Conservation (phyloP, 1,140 invertebrate species). For the Dendrolimus punctatus region DNA sequence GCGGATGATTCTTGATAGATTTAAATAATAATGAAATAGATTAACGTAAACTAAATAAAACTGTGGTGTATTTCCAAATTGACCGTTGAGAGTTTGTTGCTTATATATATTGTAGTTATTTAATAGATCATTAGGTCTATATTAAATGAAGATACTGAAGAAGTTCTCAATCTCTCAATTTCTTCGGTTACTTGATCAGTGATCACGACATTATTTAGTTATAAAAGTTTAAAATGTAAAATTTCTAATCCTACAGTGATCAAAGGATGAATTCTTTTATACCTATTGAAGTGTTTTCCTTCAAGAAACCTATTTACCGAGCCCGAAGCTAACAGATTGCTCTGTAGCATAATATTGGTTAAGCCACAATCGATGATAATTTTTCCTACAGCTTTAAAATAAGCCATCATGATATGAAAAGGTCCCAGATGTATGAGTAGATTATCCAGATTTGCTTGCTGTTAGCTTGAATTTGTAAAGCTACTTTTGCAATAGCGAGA, state of each 20-base stretch:
- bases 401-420: too few species aligned
- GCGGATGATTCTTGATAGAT: conserved; percentile 25
- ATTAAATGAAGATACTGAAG: conserved; percentile 11
- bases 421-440: conserved; percentile 65
- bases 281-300: conserved; percentile 66
- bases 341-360: conserved; percentile 50
- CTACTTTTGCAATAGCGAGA: conserved; percentile 51
- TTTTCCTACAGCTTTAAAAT: too few species aligned
- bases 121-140: conserved; percentile 17
- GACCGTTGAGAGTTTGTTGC: conserved; percentile 18
- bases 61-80: conserved; percentile 21
- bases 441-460: conserved; percentile 41
- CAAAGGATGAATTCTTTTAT: conserved; percentile 61
- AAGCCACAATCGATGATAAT: conserved; percentile 57
- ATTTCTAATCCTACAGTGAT: conserved; percentile 51
- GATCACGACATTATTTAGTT: conserved; percentile 13
- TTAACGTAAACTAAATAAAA: conserved; percentile 41
- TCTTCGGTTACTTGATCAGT: conserved; percentile 11
- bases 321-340: conserved; percentile 51
- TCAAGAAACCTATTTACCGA: conserved; percentile 58
- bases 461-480: conserved; percentile 41
- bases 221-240: conserved; percentile 52
- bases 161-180: conserved; percentile 10
- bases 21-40: conserved; percentile 28
- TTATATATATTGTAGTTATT: conserved; percentile 15